Evolutionary conservation across 2,113 vertebrate species (phyloP).

Genomic region (Tetrax tetrax): DNA sequence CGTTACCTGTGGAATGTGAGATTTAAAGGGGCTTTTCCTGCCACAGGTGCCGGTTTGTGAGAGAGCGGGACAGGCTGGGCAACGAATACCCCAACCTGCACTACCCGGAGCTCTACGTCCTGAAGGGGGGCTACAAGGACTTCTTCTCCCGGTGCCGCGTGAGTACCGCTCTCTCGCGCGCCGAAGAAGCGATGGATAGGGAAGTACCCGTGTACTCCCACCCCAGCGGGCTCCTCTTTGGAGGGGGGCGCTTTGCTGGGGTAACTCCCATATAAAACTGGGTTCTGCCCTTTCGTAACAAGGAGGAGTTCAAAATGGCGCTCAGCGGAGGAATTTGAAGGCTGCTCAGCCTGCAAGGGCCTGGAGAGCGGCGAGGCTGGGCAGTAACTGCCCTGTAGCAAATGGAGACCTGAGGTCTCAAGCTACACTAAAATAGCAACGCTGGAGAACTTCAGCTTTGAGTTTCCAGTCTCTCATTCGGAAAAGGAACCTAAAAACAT

Average conservation of each 20-base stretch:
- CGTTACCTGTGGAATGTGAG: fast-evolving
- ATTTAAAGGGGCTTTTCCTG: fast-evolving
- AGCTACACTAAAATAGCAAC: not conserved
- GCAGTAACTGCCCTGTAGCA: not conserved
- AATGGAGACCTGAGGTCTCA: not conserved
- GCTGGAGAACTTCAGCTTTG: not conserved
- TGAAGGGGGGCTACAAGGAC: constrained; percentile 94
- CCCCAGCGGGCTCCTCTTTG: fast-evolving
- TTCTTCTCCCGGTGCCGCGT: constrained; percentile 88
- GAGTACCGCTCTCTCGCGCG: fast-evolving
- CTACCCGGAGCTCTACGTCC: constrained; percentile 94
- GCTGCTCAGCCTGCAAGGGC: not conserved
- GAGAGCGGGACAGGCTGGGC: constrained; percentile 84
- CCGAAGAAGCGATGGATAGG: fast-evolving
- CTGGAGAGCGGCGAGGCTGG: not conserved
- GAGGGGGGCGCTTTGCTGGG: not conserved
- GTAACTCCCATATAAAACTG: not conserved
- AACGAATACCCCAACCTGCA: constrained; percentile 93
- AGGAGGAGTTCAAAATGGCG: not conserved
- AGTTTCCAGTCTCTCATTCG: not conserved
- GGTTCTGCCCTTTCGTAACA: not conserved
- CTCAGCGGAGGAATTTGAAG: not conserved
- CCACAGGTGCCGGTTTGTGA: constrained; percentile 86
- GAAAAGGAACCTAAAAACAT: not conserved
- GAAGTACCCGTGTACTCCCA: not conserved